phyloP scores from a whole-genome alignment of 2,888 invertebrate genomes.

The Epinotia demarniana region DNA sequence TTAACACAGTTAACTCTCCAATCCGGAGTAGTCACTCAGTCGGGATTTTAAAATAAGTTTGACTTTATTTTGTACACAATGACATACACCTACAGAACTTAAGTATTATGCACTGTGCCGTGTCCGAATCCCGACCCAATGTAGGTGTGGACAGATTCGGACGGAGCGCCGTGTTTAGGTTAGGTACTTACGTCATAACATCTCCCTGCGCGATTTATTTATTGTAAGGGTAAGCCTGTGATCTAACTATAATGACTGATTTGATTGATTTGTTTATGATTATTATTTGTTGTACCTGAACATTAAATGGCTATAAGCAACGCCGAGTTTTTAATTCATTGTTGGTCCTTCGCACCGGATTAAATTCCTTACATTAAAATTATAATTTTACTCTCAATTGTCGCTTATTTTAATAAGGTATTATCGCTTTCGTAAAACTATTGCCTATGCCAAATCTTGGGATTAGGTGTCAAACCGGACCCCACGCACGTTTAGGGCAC shows the following conservation, averaged over 20 bases:
- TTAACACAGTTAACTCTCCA: no score
- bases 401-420: no score
- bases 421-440: no score
- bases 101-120: neutral
- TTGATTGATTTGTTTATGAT: constrained; percentile 41
- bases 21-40: no score
- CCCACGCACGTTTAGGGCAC: no score
- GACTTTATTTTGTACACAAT: no score
- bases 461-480: no score
- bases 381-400: no score
- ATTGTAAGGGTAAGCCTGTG: constrained; percentile 39
- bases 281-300: constrained; percentile 47
- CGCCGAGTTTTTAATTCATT: neutral
- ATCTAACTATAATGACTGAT: constrained; percentile 39
- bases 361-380: neutral
- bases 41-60: no score
- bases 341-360: constrained; percentile 39
- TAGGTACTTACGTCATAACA: neutral
- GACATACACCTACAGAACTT: neutral
- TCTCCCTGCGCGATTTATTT: neutral
- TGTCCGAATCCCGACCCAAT: neutral
- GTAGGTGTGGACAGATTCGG: no score
- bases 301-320: constrained; percentile 42
- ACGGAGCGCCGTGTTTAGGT: neutral
- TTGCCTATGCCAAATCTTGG: no score